Base-by-base conservation (phyloP, 2,113 vertebrate species). In the Centropristis striata region DNA sequence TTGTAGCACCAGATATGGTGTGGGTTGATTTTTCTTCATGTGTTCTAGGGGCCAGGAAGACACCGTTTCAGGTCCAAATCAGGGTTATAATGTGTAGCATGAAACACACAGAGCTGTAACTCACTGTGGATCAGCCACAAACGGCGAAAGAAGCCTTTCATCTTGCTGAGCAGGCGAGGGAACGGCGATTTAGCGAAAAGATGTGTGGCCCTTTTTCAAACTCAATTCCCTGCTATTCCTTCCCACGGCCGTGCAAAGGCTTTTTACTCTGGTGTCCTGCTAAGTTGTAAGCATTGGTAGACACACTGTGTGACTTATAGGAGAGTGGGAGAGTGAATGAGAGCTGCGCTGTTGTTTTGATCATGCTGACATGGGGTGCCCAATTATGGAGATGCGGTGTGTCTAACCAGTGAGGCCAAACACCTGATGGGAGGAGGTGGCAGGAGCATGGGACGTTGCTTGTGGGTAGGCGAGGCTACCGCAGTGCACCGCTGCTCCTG, bases 401-500 rank as follows among this genome's bases (percentile, higher is more conserved):
- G 85, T 78, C 63, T 71, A 82, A 86, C 82, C 82, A 54, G 28
- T 5, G 63, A 82, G 78, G 87, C 83, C 90, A 86, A 76, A 83
- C 87, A 89, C 90, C 84, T 80, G 90, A 87, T 80, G 85, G 80
- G 78, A 77, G 75, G 79, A 70, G 70, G 86, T 83, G 86, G 84
- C 63, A 23, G 77, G 79, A 81, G 86, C 77, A 66, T 8, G 71
- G 83, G 80, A 80, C 55, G 36, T 55, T 57, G 86, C 77, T 71
- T 55, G 78, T 67, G 75, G 86, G 81, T 69, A 85, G 81, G 82
- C 71, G 75, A 87, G 61, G 84, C 67, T 83, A 78, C 90, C 75
- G 87, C 89, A 84, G 90, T 84, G 86, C 89, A 83, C 84, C 81
- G 88, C 88, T 73, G 86, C 84, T 85, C 85, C 87, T 47, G 73